phyloP scores from a whole-genome alignment of 2,113 vertebrate genomes.

The Ptilorrhoa leucosticta region DNA sequence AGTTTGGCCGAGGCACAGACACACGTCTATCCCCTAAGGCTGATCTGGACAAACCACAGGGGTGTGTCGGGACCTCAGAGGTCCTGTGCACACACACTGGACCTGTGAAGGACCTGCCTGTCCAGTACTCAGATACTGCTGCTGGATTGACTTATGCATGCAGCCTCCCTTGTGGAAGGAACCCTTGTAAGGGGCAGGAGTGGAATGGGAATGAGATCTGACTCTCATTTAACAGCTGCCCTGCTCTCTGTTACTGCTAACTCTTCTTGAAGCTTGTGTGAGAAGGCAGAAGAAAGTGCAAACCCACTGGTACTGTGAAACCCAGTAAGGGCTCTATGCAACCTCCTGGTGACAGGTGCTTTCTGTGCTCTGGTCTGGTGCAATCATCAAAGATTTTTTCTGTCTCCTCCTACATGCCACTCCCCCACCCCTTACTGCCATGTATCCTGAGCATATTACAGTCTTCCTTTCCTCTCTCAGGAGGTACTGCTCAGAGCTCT shows the following conservation, averaged over 20 bases:
- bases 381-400: constrained; percentile 30
- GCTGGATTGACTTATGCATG: background rate
- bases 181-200: background rate
- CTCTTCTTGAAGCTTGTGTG: background rate
- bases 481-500: constrained; percentile 31
- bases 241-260: background rate
- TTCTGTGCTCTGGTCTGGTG: constrained; percentile 17
- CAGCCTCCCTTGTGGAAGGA: background rate
- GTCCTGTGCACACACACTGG: background rate
- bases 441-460: constrained; percentile 50
- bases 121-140: background rate
- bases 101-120: background rate
- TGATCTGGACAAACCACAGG: background rate
- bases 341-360: constrained; percentile 7
- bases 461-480: constrained; percentile 44
- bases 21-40: background rate
- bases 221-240: background rate
- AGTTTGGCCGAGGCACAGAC: background rate
- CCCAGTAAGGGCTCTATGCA: background rate
- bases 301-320: background rate
- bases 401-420: constrained; percentile 66
- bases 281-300: background rate
- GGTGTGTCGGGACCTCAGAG: background rate
- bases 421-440: constrained; percentile 41
- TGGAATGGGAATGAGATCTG: background rate